A percentile compares a stretch with the other conserved stretches of the same genome.
phyloP scores from a whole-genome alignment of 2,888 invertebrate genomes.

The Prosopocoilus inquinatus region DNA sequence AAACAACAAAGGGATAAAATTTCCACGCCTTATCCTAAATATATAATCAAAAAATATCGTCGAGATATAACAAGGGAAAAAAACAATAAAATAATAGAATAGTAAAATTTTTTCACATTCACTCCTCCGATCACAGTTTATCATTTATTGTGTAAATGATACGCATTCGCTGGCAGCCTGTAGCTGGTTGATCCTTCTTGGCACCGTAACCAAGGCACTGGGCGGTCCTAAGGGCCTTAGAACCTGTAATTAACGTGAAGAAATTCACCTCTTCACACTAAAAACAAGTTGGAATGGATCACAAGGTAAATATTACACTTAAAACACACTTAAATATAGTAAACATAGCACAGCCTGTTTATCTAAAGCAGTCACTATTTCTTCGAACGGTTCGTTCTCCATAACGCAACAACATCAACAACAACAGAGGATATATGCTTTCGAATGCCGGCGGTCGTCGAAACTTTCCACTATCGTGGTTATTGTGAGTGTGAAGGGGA shows the following conservation, averaged over 20 bases:
- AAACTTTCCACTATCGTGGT: not conserved
- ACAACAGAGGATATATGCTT: too few relatives aligned
- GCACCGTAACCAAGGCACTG: conserved; percentile 49
- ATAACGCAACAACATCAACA: too few relatives aligned
- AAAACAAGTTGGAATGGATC: conserved; percentile 44
- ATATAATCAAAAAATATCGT: conserved; percentile 2
- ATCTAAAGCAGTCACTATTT: conserved; percentile 19
- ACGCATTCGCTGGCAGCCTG: conserved; percentile 42
- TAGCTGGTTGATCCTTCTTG: conserved; percentile 48
- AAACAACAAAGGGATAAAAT: not conserved
- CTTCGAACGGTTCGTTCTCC: not conserved
- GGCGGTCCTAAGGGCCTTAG: conserved; percentile 27
- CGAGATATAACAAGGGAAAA: conserved; percentile 18
- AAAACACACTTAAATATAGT: conserved; percentile 27
- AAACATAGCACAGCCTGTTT: conserved; percentile 27
- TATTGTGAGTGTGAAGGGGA: not conserved
- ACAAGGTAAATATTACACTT: conserved; percentile 34
- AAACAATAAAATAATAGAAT: conserved; percentile 18
- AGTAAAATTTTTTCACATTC: conserved; percentile 15
- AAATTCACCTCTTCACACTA: conserved; percentile 32
- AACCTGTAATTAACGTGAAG: conserved; percentile 36
- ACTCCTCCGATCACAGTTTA: conserved; percentile 6
- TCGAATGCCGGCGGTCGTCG: not conserved
- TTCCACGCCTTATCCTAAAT: not conserved
- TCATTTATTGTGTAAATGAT: conserved; percentile 1